These are phyloP conservation scores for Drosophila parthenogenetica DNA, from an alignment of 2,888 invertebrate species.

Conservation along the genomic window DNA sequence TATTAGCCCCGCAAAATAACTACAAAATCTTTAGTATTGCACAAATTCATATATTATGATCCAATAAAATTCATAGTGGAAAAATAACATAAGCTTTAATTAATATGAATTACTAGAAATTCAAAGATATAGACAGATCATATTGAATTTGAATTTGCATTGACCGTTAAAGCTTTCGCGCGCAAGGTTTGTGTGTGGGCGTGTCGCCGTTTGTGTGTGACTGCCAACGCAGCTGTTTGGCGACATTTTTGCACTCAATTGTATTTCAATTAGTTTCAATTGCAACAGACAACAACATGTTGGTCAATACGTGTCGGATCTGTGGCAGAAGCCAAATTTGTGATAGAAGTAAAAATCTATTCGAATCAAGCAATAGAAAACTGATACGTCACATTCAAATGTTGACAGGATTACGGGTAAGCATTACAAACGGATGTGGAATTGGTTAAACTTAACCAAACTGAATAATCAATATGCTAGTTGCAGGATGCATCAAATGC, in stretches of 20 bases:
- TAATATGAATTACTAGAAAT: neutral
- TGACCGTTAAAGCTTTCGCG: conserved; percentile 11
- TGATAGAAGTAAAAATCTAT: conserved; percentile 41
- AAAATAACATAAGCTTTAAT: neutral
- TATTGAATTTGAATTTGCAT: neutral
- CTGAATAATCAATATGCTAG: too few species aligned
- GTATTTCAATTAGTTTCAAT: conserved; percentile 17
- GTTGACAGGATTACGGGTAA: conserved; percentile 58
- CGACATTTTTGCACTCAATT: conserved; percentile 13
- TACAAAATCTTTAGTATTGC: conserved; percentile 25
- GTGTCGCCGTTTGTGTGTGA: conserved; percentile 37
- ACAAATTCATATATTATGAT: neutral
- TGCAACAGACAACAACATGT: conserved; percentile 26
- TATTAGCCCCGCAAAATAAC: neutral
- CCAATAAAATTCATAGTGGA: conserved; percentile 18
- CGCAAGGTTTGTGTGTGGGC: neutral
- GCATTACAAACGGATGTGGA: neutral
- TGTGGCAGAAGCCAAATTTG: conserved; percentile 49
- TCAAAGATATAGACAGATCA: too few species aligned
- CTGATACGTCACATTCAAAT: conserved; percentile 50
- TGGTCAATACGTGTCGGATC: conserved; percentile 49
- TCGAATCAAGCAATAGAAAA: conserved; percentile 36
- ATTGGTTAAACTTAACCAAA: too few species aligned
- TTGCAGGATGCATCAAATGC: too few species aligned
- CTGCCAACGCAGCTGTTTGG: conserved; percentile 40